phyloP scores from a whole-genome alignment of 2,797 vertebrate genomes.

The Chiroxiphia lanceolata region DNA sequence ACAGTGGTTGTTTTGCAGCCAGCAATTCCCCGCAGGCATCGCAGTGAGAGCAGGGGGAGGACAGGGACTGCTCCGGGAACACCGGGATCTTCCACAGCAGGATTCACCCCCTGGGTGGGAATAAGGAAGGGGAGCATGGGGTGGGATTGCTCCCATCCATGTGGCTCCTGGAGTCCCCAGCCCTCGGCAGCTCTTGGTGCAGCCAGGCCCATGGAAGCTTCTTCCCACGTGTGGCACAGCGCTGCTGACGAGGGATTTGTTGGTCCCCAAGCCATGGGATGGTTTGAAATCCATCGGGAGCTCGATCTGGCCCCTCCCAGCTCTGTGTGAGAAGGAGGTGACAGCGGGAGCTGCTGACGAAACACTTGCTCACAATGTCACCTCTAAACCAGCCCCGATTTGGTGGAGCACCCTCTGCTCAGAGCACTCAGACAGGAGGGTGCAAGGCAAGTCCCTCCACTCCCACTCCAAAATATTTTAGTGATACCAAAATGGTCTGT shows the following conservation, averaged over 20 bases:
- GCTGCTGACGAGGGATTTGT: not conserved
- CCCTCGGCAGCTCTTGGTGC: not conserved
- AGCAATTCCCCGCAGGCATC: rapidly evolving
- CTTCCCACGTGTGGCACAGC: rapidly evolving
- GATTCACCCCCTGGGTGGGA: rapidly evolving
- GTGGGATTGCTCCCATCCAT: not conserved
- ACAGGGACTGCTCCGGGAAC: not conserved
- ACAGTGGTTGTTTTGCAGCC: not conserved
- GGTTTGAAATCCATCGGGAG: not conserved
- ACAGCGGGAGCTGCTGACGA: constrained; percentile 17
- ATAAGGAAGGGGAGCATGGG: rapidly evolving
- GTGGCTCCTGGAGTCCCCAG: rapidly evolving
- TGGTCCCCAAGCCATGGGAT: not conserved
- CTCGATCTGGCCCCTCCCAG: not conserved
- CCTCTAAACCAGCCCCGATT: not conserved
- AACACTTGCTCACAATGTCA: not conserved
- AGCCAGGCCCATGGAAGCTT: not conserved
- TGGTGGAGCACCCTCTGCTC: not conserved
- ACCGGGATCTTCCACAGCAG: not conserved
- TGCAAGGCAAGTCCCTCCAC: no score
- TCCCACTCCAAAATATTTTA: not conserved
- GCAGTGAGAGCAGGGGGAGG: not conserved
- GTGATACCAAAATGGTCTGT: not conserved
- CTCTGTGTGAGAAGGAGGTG: not conserved
- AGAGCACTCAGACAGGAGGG: not conserved